These are phyloP conservation scores for Acanthopleura granulata DNA, from an alignment of 2,888 invertebrate genomes.

Conservation along the genomic window DNA sequence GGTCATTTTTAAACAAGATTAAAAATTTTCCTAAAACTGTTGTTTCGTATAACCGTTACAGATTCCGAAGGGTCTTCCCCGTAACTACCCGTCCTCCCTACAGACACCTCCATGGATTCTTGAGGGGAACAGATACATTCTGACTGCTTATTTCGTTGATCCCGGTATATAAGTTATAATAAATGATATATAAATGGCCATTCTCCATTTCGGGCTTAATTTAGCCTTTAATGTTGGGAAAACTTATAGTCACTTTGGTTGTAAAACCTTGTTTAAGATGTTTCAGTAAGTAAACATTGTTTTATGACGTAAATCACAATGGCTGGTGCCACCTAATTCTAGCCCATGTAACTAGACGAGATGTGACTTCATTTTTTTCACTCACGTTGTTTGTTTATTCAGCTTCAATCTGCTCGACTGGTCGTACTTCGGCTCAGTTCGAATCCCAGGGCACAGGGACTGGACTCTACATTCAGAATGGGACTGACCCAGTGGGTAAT, in stretches of 20 bases:
- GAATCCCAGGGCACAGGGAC: conserved; percentile 55
- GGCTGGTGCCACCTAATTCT: too few species aligned
- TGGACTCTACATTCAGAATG: conserved; percentile 62
- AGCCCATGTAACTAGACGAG: too few species aligned
- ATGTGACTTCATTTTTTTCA: too few species aligned
- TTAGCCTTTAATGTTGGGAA: too few species aligned
- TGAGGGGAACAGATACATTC: conserved; percentile 35
- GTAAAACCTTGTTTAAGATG: too few species aligned
- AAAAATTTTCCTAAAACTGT: too few species aligned
- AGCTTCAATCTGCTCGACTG: conserved; percentile 58
- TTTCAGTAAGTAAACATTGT: too few species aligned
- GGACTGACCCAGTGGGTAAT: conserved; percentile 47
- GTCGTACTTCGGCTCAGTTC: conserved; percentile 44
- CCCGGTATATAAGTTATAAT: conserved; percentile 37
- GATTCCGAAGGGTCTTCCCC: conserved; percentile 19
- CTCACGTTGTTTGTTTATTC: background rate
- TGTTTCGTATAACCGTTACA: background rate
- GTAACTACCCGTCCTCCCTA: conserved; percentile 32
- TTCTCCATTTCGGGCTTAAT: too few species aligned
- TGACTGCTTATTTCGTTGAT: conserved; percentile 50
- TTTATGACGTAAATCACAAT: background rate
- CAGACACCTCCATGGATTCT: conserved; percentile 34
- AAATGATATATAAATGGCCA: too few species aligned
- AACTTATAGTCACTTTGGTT: too few species aligned
- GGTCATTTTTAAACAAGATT: too few species aligned